These are phyloP conservation scores for Orcinus orca DNA, from an alignment of 2,113 vertebrate genomes.

Conservation along the genomic window DNA sequence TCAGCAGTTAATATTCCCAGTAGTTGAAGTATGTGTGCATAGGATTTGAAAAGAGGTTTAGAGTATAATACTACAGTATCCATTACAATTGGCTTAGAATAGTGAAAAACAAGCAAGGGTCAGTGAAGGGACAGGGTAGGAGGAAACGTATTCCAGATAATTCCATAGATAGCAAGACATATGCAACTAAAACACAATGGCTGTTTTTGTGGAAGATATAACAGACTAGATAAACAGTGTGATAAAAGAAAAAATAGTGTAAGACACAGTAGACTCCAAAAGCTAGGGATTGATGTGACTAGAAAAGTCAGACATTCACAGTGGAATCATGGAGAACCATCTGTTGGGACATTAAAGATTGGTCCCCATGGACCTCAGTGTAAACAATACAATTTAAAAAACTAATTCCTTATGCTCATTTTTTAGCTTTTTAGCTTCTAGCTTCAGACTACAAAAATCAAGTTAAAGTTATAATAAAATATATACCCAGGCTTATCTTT, in stretches of 20 bases:
- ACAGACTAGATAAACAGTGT: background rate
- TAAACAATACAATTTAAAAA: background rate
- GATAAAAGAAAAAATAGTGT: background rate
- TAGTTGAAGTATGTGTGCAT: background rate
- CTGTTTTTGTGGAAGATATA: background rate
- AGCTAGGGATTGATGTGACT: background rate
- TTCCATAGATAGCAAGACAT: background rate
- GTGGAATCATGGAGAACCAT: background rate
- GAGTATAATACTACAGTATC: background rate
- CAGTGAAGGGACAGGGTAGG: background rate
- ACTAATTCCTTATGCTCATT: background rate
- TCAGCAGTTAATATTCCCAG: background rate
- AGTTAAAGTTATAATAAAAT: background rate
- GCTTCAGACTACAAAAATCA: background rate
- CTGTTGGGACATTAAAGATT: background rate
- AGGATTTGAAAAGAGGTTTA: background rate
- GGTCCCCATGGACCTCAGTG: background rate
- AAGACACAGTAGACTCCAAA: background rate
- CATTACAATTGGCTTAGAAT: background rate
- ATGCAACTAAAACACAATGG: background rate
- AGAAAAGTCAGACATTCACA: background rate
- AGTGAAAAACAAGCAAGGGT: background rate
- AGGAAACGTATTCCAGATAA: background rate
- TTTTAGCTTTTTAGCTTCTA: constrained; percentile 1
- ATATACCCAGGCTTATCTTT: background rate